Conservation (phyloP, 2,113 vertebrate genomes). For the Chloroceryle aenea region DNA sequence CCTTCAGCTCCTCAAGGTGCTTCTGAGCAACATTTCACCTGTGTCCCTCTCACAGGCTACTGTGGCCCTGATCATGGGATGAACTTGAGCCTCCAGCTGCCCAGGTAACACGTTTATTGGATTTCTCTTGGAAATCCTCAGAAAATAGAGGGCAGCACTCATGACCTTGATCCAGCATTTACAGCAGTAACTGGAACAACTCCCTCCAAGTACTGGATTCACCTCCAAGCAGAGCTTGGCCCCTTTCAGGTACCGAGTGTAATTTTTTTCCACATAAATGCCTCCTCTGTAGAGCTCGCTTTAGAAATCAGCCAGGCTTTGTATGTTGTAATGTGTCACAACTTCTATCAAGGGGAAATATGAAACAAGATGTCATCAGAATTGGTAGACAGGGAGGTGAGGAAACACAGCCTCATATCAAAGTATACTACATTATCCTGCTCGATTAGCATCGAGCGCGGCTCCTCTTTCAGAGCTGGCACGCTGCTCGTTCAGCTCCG, state of each 20-base stretch:
- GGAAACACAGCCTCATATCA: slow-evolving; percentile 36
- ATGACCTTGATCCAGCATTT: background rate
- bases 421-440: slow-evolving; percentile 29
- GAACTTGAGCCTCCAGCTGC: background rate
- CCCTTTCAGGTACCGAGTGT: background rate
- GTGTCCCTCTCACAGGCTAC: background rate
- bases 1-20: background rate
- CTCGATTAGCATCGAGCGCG: slow-evolving; percentile 24
- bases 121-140: background rate
- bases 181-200: background rate
- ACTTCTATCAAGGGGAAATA: slow-evolving; percentile 38
- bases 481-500: background rate
- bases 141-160: background rate
- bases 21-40: background rate
- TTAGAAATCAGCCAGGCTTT: background rate
- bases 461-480: background rate
- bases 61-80: background rate
- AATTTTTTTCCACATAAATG: background rate
- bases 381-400: slow-evolving; percentile 8
- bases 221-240: background rate
- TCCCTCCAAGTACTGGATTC: background rate
- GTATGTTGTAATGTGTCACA: background rate
- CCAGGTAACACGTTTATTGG: background rate
- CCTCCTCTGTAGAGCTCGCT: background rate
- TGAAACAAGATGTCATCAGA: slow-evolving; percentile 29